Conservation (phyloP, 2,113 vertebrate species). For the Pelodiscus sinensis region DNA sequence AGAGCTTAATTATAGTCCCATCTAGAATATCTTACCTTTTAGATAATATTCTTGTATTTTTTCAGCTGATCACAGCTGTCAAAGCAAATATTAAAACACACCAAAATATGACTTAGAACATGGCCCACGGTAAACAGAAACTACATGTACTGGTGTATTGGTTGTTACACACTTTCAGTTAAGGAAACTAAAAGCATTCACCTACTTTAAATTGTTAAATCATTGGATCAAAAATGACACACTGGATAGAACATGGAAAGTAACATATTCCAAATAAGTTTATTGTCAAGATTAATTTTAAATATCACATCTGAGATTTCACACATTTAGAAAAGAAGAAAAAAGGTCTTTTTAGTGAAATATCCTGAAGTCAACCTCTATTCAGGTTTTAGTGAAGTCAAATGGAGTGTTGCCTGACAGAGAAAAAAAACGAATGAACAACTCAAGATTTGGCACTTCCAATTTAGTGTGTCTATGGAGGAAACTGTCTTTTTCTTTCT, state of each 20-base stretch:
- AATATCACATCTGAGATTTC: neutral
- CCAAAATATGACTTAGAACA: neutral
- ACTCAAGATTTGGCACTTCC: neutral
- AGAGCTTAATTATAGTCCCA: neutral
- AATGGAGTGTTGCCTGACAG: neutral
- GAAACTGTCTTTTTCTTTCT: neutral
- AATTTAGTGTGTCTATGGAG: rapidly evolving
- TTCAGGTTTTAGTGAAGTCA: neutral
- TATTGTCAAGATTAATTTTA: neutral
- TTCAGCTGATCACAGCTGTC: neutral
- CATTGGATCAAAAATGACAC: neutral
- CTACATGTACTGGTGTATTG: rapidly evolving
- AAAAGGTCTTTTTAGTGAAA: neutral
- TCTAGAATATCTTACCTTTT: neutral
- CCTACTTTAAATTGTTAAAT: neutral
- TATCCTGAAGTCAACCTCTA: neutral
- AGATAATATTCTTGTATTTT: neutral
- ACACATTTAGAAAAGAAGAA: neutral
- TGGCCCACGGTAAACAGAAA: neutral
- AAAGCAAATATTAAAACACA: neutral
- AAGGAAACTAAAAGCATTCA: neutral
- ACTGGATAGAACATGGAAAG: neutral
- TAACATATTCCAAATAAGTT: neutral
- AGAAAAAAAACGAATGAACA: neutral
- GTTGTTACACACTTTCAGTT: neutral